Base-by-base conservation (phyloP, 2,888 invertebrate species). In the Abrostola triplasia region DNA sequence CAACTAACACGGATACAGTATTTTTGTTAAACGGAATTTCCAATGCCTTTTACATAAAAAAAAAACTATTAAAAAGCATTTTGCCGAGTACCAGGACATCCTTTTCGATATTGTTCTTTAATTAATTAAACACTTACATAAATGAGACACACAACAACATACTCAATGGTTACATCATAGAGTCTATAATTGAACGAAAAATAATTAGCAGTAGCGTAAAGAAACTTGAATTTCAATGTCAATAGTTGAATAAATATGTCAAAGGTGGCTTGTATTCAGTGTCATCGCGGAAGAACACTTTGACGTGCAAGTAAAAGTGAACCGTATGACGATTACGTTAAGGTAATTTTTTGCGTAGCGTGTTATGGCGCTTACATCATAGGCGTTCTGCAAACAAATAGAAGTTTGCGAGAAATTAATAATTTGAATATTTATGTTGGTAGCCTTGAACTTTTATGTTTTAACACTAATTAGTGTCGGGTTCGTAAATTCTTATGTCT, bases 161-260 rank as follows among this genome's bases (percentile, higher is more conserved):
- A 62, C 61, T 64, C 69, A 53, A 11, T 64, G 5, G 36, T 9
- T 8, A 52, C 41, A 40, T 38, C 10, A 70, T 73, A 69, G 37
- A 49, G 64, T 44, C 41, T 37, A 67, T 49, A 66, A 64, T 73
- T 53, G 52, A 66, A 66, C 13, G 40, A 11, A 64, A 41, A 59
- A 67, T 56, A 56, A 63, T 65, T 37, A 60, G 36, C 41, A 58
- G 36, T 49, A 65, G 9, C 40, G 59, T 64, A 54, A 70, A 63
- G 56, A 67, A 67, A 65, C 65, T 62, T 70, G 64, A 67, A 60
- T 44, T 80, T 83, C 86, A 86, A 85, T 86, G 86, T 84, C 87
- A 83, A 73, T 70, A 56, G 60, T 75, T 79, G 62, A 70, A 73
- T 72, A 81, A 87, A 84, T 79, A 83, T 82, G 84, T 80, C 82